phyloP scores from a whole-genome alignment of 1,140 invertebrate species.

The Dreissena rostriformis region DNA sequence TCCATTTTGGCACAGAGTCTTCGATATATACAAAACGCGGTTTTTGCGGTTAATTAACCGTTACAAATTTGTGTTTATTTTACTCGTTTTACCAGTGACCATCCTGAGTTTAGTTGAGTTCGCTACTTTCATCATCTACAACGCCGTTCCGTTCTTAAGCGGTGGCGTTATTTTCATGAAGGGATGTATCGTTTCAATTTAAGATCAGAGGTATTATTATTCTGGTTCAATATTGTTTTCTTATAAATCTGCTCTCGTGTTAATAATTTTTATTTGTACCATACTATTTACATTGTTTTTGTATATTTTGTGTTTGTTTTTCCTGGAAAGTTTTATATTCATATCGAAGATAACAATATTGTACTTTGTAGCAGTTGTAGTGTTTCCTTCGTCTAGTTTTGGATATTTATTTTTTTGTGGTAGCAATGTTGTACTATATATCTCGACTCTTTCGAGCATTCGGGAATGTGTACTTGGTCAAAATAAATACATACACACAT shows the following conservation, averaged over 20 bases:
- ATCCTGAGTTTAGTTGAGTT: no score
- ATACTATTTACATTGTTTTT: conserved; percentile 7
- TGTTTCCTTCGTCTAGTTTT: conserved; percentile 33
- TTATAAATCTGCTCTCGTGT: no score
- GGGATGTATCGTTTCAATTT: no score
- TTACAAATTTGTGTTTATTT: no score
- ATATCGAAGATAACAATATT: conserved; percentile 22
- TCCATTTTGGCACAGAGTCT: conserved; percentile 11
- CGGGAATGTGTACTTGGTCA: conserved; percentile 26
- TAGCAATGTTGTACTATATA: conserved; percentile 37
- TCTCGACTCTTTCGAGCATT: conserved; percentile 10
- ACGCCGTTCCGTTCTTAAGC: neutral
- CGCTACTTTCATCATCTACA: neutral
- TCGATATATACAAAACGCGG: neutral
- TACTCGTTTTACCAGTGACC: no score
- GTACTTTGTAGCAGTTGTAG: conserved; percentile 43
- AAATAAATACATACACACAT: no score
- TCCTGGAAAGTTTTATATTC: conserved; percentile 36
- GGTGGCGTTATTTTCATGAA: neutral
- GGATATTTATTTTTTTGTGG: conserved; percentile 36
- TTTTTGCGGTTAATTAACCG: neutral
- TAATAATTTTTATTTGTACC: no score
- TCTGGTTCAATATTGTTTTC: no score
- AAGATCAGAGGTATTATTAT: no score
- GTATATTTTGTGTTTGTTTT: conserved; percentile 37